Conservation (phyloP, 2,888 invertebrate genomes). For the Epiblema foenella region DNA sequence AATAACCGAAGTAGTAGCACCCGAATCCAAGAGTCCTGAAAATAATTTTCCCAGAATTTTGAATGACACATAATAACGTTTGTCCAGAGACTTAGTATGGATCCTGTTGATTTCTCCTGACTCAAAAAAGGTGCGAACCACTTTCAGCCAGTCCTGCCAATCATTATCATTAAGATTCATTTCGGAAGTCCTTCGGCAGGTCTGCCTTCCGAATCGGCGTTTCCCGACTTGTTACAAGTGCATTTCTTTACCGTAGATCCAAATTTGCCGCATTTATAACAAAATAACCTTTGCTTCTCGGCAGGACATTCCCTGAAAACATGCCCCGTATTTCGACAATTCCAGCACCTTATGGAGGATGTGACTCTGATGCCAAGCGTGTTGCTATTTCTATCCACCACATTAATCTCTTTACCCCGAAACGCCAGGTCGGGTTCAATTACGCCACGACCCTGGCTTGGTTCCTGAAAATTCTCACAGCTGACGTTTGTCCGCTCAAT, state of each 20-base stretch:
- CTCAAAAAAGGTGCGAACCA: background rate
- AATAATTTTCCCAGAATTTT: background rate
- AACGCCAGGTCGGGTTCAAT: no score
- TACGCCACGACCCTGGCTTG: no score
- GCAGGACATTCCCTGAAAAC: background rate
- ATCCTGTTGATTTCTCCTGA: background rate
- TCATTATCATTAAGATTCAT: conserved; percentile 5
- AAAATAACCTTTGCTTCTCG: background rate
- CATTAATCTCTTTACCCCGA: no score
- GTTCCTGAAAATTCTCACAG: no score
- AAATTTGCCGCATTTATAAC: background rate
- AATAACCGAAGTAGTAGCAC: background rate
- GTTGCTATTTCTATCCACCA: no score
- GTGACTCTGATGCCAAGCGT: no score
- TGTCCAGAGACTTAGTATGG: background rate
- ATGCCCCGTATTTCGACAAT: background rate
- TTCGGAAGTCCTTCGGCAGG: background rate
- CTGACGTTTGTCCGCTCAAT: no score
- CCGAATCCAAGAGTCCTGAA: background rate
- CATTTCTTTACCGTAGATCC: background rate
- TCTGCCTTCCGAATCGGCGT: background rate
- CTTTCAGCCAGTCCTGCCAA: conserved; percentile 4
- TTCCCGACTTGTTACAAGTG: background rate
- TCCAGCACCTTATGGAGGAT: background rate
- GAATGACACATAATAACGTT: background rate